Evolutionary conservation across 2,888 invertebrate genomes (phyloP), one percentile per base, ranked within the genome.

Genomic region (Cantharis rustica): DNA sequence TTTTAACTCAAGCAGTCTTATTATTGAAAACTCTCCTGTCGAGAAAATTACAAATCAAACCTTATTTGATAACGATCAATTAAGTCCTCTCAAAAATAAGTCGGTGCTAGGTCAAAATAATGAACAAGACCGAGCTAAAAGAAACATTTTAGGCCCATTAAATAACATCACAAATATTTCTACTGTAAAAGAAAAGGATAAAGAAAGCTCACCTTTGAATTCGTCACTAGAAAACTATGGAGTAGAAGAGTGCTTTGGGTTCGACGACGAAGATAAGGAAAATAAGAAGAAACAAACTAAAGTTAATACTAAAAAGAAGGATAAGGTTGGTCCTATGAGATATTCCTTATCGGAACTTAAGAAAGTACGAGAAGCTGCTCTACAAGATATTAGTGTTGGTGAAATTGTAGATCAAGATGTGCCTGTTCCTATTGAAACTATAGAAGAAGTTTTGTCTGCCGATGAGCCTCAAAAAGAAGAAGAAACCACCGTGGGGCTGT

Each of bases 251-350:
- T 66, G 9, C 20, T 66, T 66, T 70, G 79, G 80, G 10, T 80
- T 80, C 72, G 72, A 69, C 10, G 26, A 72, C 68, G 68, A 62
- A 15, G 66, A 72, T 17, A 76, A 76, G n/a, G 78, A 73, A 75
- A 71, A 71, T 63, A 62, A 20, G 15, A 23, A 27, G 68, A 66
- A 31, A 31, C 16, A 26, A 23, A 73, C 61, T 66, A 72, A 26
- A 23, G n/a, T 69, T n/a, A 10, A 26, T 17, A 10, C 15, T 2
- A 66, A 75, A n/a, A 68, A 64, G 27, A 70, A 69, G 1, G 31
- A 47, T 69, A 31, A 66, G 10, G 62, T 17, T 15, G 17, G 27
- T 5, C 79, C 79, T 11, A 79, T 61, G 61, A 70, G 80, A 69
- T 62, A 79, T 61, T 68, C 75, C 31, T 3, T 70, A 16, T 31